Base-by-base conservation (phyloP, 2,888 invertebrate genomes). In the Willowsia nigromaculata region DNA sequence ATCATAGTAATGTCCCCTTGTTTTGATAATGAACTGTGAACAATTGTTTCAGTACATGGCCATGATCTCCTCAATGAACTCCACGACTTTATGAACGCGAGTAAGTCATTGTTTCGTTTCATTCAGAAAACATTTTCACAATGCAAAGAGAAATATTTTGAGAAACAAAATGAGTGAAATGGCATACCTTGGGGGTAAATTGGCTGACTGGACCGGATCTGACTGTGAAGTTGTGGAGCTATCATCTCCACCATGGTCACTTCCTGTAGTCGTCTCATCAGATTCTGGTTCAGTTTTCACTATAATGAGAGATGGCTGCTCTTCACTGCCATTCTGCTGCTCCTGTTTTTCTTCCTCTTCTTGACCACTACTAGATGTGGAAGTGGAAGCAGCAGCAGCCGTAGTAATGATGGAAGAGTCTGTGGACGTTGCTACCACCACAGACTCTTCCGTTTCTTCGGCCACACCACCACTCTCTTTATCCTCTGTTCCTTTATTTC, bases 161-260 rank as follows among this genome's bases (percentile, higher is more conserved):
- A 33, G 11, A 22, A n/a, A 11, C 40, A 71, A 18, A 15, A 47
- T 30, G n/a, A 27, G 13, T 25, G 37, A 37, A 62, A 6, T 22
- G 30, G 40, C 33, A 56, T 92, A 92, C 92, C 92, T 92, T 88
- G 92, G 92, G n/a, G 92, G 92, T 56, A 92, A 62, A 59, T 84
- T 90, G 3, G 91, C 84, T 25, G 92, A 92, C 59, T 92, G 91
- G 18, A 89, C 90, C 15, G 90, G 81, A 30, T 91, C 89, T 56
- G 91, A 88, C 81, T 84, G 81, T 27, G 90, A 85, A 4, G 47
- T 47, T 68, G 83, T 40, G 7, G 87, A 84, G 43, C 84, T 74
- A 15, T 78, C 81, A 65, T 88, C 80, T 5, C 78, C 83, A 27
- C 82, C 84, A 22, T 89, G 59, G 7, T 90, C 90, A 43, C 84